These are phyloP conservation scores for Heliocidaris erythrogramma DNA, from an alignment of 35 echinoderm and acorn worm species.

Conservation along the genomic window DNA sequence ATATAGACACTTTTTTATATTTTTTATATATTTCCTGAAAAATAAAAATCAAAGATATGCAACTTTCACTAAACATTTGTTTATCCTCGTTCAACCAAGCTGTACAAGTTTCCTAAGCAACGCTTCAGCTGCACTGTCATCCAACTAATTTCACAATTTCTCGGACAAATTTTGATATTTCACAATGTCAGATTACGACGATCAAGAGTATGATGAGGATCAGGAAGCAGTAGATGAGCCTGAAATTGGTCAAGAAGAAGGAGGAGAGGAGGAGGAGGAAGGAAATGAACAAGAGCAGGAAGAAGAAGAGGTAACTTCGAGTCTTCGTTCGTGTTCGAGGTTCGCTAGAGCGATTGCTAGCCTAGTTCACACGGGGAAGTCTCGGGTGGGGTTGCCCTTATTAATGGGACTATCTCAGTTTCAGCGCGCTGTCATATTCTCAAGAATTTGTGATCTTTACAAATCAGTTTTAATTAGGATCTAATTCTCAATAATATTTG, in stretches of 20 bases:
- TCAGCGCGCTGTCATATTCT: too few relatives aligned
- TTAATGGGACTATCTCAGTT: too few relatives aligned
- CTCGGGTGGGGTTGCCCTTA: background rate
- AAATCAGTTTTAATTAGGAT: too few relatives aligned
- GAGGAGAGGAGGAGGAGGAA: conserved; percentile 70
- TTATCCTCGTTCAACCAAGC: background rate
- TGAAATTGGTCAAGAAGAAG: conserved; percentile 84
- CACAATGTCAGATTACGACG: conserved; percentile 88
- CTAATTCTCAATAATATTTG: too few relatives aligned
- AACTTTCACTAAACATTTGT: background rate
- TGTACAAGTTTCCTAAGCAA: conserved; percentile 6
- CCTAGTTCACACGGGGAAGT: background rate
- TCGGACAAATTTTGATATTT: background rate
- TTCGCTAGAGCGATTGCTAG: background rate
- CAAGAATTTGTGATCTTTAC: too few relatives aligned
- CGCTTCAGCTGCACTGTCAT: background rate
- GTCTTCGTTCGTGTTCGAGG: too few relatives aligned
- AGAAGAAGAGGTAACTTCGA: conserved; percentile 78
- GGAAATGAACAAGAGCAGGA: conserved; percentile 80
- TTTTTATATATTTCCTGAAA: background rate
- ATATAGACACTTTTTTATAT: background rate
- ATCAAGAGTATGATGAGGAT: conserved; percentile 96
- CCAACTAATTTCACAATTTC: background rate
- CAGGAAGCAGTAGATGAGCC: conserved; percentile 97
- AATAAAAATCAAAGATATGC: background rate